Evolutionary conservation across 2,797 vertebrate species (phyloP), one percentile per base, ranked within the genome.

Genomic region (Melanotaenia trifasciata): DNA sequence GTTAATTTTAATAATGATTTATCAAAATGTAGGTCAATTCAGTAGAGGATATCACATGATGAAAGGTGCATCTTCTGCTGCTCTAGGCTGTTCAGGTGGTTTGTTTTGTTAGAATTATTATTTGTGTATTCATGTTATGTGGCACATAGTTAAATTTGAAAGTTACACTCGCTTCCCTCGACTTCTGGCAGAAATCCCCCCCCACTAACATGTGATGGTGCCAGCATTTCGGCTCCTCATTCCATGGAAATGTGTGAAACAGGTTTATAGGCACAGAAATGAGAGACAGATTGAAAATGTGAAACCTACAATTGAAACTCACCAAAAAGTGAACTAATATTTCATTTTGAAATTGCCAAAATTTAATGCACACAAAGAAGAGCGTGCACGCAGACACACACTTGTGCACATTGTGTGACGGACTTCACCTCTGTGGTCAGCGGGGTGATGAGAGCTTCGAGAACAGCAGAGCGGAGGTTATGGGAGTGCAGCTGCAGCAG

Each of bases 381-480:
- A 36, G 14, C 8, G 38, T n/a, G 26, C 10, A 59, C 16, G 45
- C 35, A 56, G 47, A 60, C 50, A 28, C 7, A 50, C 32, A 58
- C 26, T 53, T n/a, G 18, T 13, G 14, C 40, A 50, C 20, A 36
- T 30, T 10, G 45, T 58, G 33, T 47, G 76, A 67, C 58, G 30
- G 26, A 45, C 56, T 78, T 86, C 67, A 76, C 74, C 54, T 78
- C 67, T 22, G 13, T 69, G 83, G 78, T 78, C 84, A 79, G 68
- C 57, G 22, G 78, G 79, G 71, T 69, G 78, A 76, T 81, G 78
- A 65, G 67, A 64, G 69, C 76, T 62, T 63, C 38, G 33, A 28
- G 72, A 72, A 11, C 66, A 67, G 74, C 79, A 67, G 59, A 78
- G 74, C 67, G 58, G 72, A 83, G 67, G 75, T 83, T 81, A 88